Evolutionary conservation across 2,113 vertebrate genomes (phyloP), one percentile per base, ranked within the genome.

Genomic region (Psittacus erithacus): DNA sequence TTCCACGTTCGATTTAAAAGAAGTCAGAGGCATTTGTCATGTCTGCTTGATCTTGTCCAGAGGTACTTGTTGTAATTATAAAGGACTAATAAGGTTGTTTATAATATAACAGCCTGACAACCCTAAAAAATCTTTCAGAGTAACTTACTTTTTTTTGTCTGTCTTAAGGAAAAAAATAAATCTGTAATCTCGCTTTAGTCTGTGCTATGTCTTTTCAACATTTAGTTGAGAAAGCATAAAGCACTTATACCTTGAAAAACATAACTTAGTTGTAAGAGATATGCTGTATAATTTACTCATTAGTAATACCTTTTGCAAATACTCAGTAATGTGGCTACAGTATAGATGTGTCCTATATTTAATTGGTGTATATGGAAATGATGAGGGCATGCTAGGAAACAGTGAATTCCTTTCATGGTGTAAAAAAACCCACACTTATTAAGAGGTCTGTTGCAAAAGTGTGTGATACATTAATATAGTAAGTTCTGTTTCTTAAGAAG

Each of bases 21-120:
- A 97, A 98, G 97, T 98, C 97, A 33, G 94, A 97, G 97, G 78
- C 98, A 98, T 98, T 98, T 98, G 98, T 98, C 97, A 98, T 98
- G 95, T 96, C 94, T 97, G 92, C 90, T 96, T 94, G 73, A 95
- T 97, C 95, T 97, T 98, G 97, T 98, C 97, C 82, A 94, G 93
- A 80, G 91, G 93, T 95, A 96, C 94, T 94, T 95, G 92, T 95
- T 95, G 93, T 93, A 90, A 96, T 96, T 95, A 92, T 97, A 94
- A 97, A 97, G 93, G 87, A 85, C 95, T 93, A 95, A 97, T 98
- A 93, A 91, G 93, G 93, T 96, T 97, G 64, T 95, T 97, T 95
- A 88, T 97, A 97, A 96, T 95, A 91, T 79, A 95, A 89, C 91
- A 97, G 97, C 96, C 95, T 93, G 96, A 97, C 95, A 97, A 93